Evolutionary conservation across 2,113 vertebrate species (phyloP).

Genomic region (Strix uralensis): DNA sequence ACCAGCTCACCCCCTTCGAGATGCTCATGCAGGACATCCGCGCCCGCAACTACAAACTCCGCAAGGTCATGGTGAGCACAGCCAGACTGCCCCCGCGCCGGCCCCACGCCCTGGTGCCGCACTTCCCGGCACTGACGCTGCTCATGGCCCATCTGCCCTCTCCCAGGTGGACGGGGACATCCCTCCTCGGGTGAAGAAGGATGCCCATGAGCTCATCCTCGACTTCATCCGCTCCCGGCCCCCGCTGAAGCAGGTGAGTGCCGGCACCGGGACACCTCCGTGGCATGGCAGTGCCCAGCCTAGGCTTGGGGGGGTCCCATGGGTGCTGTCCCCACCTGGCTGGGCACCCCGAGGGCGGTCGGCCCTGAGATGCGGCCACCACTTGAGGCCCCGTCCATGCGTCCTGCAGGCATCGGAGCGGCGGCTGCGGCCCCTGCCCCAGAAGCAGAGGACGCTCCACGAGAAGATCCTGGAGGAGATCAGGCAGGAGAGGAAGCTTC

Average conservation of each 20-base stretch:
- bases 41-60: constrained; percentile 89
- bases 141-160: neutral
- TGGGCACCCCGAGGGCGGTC: neutral
- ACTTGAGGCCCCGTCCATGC: accelerated
- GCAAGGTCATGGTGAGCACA: constrained; percentile 91
- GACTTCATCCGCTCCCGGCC: constrained; percentile 95
- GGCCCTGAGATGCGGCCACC: accelerated
- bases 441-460: constrained; percentile 82
- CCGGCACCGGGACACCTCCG: accelerated
- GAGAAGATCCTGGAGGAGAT: constrained; percentile 92
- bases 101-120: accelerated
- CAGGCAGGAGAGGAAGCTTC: constrained; percentile 87
- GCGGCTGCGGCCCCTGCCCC: constrained; percentile 84
- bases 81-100: accelerated
- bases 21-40: constrained; percentile 99
- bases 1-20: constrained; percentile 95
- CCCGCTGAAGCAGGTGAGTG: constrained; percentile 87
- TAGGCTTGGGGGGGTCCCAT: neutral
- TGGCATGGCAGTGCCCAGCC: neutral
- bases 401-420: constrained; percentile 81
- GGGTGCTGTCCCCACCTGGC: neutral
- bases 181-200: constrained; percentile 87
- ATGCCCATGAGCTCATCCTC: constrained; percentile 90
- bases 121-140: accelerated
- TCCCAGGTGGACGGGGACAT: constrained; percentile 89